phyloP scores from a whole-genome alignment of 1,140 invertebrate genomes.

The Neodiprion fabricii region DNA sequence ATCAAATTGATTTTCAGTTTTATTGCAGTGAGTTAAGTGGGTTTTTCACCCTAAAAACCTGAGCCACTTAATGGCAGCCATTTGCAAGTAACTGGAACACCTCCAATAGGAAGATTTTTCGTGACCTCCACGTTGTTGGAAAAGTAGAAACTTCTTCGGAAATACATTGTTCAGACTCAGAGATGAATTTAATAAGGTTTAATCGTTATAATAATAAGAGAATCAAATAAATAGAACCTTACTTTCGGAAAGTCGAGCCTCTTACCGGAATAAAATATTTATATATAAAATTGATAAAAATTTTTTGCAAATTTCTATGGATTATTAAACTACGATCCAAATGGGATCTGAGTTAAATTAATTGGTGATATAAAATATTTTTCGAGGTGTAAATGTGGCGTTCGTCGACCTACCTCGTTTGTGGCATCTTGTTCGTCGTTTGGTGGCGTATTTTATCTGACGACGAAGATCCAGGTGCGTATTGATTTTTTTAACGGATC shows the following conservation, averaged over 20 bases:
- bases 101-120: neutral
- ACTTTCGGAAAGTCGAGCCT: no score
- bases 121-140: neutral
- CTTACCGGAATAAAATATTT: no score
- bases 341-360: neutral
- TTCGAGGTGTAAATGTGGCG: neutral
- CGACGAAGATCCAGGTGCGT: slow-evolving; percentile 5
- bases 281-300: no score
- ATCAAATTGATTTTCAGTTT: no score
- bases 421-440: slow-evolving; percentile 52
- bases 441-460: slow-evolving; percentile 41
- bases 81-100: neutral
- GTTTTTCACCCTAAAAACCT: neutral
- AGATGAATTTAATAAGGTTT: no score
- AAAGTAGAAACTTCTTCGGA: neutral
- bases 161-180: neutral
- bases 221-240: no score
- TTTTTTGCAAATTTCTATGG: no score
- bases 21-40: no score
- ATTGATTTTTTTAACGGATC: slow-evolving; percentile 12
- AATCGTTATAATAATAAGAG: no score
- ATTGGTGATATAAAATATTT: neutral
- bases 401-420: slow-evolving; percentile 49
- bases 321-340: no score
- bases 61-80: slow-evolving; percentile 1